Percentiles rank a stretch among this genome's conserved stretches.
phyloP scores from a whole-genome alignment of 2,888 invertebrate genomes.

The Andricus curvator region DNA sequence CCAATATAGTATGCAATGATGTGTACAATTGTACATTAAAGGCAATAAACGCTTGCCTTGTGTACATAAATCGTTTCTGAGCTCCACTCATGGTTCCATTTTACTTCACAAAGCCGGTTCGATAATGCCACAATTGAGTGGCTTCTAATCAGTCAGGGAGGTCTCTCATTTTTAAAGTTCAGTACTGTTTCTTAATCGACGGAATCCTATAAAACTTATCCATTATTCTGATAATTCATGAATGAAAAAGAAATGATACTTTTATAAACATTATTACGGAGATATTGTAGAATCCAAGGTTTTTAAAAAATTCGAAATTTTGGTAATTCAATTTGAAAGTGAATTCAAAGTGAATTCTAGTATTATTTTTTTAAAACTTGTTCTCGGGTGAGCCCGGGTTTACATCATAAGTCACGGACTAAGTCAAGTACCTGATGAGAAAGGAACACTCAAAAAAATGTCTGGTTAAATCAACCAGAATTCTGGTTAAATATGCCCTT shows the following conservation, averaged over 20 bases:
- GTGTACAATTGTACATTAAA: neutral
- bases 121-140: conserved; percentile 1
- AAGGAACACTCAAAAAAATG: no score
- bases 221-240: neutral
- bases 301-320: no score
- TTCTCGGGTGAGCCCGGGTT: no score
- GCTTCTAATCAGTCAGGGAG: neutral
- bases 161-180: neutral
- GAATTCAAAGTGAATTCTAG: no score
- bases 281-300: neutral
- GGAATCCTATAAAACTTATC: neutral
- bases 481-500: no score
- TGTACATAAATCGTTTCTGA: neutral
- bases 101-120: neutral
- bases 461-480: no score
- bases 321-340: no score
- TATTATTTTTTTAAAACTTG: no score
- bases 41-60: neutral
- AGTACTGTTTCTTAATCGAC: neutral
- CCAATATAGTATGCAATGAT: conserved; percentile 1
- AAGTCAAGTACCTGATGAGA: no score
- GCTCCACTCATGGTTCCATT: neutral
- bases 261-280: neutral
- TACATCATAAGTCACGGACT: no score
- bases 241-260: neutral